These are phyloP conservation scores for Triplophysa rosa DNA, from an alignment of 2,113 vertebrate genomes.

Conservation along the genomic window DNA sequence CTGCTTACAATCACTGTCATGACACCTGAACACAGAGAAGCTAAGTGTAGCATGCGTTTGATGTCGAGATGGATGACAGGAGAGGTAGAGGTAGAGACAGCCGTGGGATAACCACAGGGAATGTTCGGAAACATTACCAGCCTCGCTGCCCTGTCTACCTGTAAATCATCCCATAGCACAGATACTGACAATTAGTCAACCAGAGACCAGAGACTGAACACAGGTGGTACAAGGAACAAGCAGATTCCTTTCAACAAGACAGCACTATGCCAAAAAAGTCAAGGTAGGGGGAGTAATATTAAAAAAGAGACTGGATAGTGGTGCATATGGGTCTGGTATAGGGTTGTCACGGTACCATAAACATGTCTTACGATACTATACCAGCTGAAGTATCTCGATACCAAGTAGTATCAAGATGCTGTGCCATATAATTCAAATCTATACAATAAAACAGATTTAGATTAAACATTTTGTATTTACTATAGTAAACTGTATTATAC, in stretches of 20 bases:
- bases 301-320: background rate
- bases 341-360: too few relatives aligned
- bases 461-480: too few relatives aligned
- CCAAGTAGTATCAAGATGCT: too few relatives aligned
- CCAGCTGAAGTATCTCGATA: too few relatives aligned
- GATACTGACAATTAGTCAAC: conserved; percentile 50
- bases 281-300: background rate
- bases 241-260: conserved; percentile 61
- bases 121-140: conserved; percentile 2
- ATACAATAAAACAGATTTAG: too few relatives aligned
- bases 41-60: conserved; percentile 57
- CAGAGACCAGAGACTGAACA: conserved; percentile 52
- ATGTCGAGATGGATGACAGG: conserved; percentile 40
- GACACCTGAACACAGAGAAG: conserved; percentile 45
- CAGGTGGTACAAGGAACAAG: conserved; percentile 58
- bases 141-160: conserved; percentile 23
- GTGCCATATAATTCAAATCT: too few relatives aligned
- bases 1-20: conserved; percentile 32
- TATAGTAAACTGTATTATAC: too few relatives aligned
- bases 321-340: background rate
- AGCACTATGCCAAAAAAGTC: conserved; percentile 27
- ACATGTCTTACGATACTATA: too few relatives aligned
- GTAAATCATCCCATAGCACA: conserved; percentile 44
- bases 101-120: conserved; percentile 33
- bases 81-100: conserved; percentile 27